phyloP scores from a whole-genome alignment of 2,888 invertebrate species.

The Sympetrum striolatum region DNA sequence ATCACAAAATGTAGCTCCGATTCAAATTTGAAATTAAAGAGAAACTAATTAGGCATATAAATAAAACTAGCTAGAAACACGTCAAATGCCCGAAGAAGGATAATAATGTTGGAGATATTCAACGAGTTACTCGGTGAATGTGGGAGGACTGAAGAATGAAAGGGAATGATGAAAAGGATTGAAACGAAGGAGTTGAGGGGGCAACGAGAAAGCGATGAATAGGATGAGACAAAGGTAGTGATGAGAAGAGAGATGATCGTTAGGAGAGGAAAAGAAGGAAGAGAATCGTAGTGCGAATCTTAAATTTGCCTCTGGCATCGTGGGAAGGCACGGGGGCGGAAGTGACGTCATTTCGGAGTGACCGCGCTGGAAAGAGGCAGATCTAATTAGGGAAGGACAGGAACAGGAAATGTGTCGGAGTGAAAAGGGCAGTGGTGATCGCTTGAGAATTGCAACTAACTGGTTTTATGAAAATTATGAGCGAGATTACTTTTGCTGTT shows the following conservation, averaged over 20 bases:
- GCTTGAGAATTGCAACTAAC: no score
- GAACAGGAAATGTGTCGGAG: no score
- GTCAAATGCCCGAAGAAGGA: background rate
- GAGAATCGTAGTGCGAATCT: background rate
- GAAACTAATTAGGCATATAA: no score
- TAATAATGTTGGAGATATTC: background rate
- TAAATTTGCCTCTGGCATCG: background rate
- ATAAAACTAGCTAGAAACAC: no score
- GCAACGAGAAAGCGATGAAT: background rate
- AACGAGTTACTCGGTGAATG: background rate
- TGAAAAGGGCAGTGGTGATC: no score
- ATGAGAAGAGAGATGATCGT: background rate
- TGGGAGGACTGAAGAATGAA: background rate
- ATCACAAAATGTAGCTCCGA: no score
- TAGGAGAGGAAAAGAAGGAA: background rate
- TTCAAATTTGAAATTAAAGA: no score
- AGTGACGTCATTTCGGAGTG: no score
- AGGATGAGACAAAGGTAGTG: background rate
- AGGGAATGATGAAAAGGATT: background rate
- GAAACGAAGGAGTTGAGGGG: background rate
- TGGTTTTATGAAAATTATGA: no score
- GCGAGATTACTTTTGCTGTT: no score
- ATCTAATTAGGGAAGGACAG: no score
- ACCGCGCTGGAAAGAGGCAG: no score
- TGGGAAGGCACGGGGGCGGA: background rate